Base-by-base conservation (phyloP, 2,888 invertebrate species). In the Coelinius sp. region DNA sequence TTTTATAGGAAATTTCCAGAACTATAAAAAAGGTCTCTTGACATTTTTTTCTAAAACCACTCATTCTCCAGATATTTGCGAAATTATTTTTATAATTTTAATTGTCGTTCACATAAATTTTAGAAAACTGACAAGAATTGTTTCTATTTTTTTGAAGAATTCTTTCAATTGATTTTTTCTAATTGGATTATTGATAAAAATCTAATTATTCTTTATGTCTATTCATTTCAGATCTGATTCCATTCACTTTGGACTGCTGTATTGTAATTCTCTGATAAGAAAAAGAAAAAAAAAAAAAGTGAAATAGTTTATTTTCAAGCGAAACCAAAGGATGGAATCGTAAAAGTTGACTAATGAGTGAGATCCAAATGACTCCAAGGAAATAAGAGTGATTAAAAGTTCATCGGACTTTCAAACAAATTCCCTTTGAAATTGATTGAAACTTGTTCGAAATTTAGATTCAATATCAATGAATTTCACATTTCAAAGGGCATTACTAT, bases 271-370 rank as follows among this genome's bases (percentile, higher is more conserved):
- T n/a, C 53, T 20, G 12, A 44, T n/a, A n/a, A 44, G n/a, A 44
- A 22, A 65, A 14, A 25, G 24, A 44, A 12, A 14, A 17, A 64
- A 41, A 44, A 49, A 25, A 10, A 49, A 20, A 14, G 35, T 53
- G 53, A 14, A 53, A 22, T 35, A 24, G 24, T 67, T 52, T 38
- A 35, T 27, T 22, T 14, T 67, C 66, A 52, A 27, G 65, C 17
- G 53, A 35, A 22, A 38, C 53, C 66, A 67, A 31, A 67, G 53
- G 35, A 35, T 67, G 53, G 66, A 67, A 67, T 67, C 52, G 52
- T 52, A 31, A 49, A 31, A 53, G 52, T 67, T 24, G 41, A 64
- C 20, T 44, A 53, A 59, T 53, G 66, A 65, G 65, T 49, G 65
- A 67, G 38, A 67, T 35, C 35, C 31, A 31, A 31, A 31, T n/a